These are phyloP conservation scores for Sphaerophoria taeniata DNA, from an alignment of 2,888 invertebrate genomes.

Conservation along the genomic window DNA sequence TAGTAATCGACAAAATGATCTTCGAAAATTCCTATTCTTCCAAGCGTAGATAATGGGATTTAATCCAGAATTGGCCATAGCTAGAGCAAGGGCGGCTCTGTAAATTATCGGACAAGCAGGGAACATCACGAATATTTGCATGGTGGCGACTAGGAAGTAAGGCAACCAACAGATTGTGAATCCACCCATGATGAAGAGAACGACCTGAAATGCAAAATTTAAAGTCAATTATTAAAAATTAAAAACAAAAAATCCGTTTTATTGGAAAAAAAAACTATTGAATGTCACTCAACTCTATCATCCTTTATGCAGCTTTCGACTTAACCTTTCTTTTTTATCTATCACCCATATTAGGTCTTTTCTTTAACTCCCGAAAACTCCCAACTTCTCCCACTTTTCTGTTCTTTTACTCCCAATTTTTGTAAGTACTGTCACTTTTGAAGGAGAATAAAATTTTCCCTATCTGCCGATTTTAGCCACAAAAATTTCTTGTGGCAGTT, in stretches of 20 bases:
- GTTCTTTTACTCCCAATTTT: too few relatives aligned
- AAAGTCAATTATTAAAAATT: background rate
- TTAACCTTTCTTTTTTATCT: too few relatives aligned
- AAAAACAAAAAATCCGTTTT: background rate
- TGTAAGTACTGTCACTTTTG: too few relatives aligned
- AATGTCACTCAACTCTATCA: too few relatives aligned
- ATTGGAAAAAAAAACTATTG: background rate
- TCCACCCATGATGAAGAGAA: conserved; percentile 90
- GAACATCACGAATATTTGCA: conserved; percentile 85
- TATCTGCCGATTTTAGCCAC: too few relatives aligned
- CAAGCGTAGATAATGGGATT: conserved; percentile 93
- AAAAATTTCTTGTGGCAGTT: too few relatives aligned
- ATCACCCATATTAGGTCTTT: too few relatives aligned
- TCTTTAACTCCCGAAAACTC: too few relatives aligned
- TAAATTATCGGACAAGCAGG: conserved; percentile 85
- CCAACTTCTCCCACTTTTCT: too few relatives aligned
- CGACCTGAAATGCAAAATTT: conserved; percentile 85
- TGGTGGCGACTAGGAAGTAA: conserved; percentile 88
- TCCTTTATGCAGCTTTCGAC: too few relatives aligned
- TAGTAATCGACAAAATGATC: conserved; percentile 88
- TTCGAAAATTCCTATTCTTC: conserved; percentile 91
- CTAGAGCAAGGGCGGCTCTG: conserved; percentile 87
- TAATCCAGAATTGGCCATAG: conserved; percentile 91
- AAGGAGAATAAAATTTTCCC: too few relatives aligned
- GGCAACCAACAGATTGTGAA: conserved; percentile 93